Evolutionary conservation across 2,113 vertebrate species (phyloP), one percentile per base, ranked within the genome.

Genomic region (Halichoerus grypus): DNA sequence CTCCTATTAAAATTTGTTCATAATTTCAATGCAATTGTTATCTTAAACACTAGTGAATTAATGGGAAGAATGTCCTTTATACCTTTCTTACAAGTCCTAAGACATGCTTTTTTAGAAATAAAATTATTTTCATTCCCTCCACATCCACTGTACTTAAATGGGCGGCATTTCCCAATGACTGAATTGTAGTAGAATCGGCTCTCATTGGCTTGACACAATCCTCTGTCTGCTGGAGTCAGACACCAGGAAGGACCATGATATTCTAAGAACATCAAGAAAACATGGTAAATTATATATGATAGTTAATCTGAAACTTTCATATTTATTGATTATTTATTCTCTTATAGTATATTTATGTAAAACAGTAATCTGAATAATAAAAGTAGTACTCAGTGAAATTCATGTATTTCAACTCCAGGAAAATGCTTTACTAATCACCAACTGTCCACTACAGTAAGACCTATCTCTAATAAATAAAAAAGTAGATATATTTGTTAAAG

Each of bases 51-150:
- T 51, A 49, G 21, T 42, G 4, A 55, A 24, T 87, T 92, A 86
- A 69, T 71, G 4, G 2, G 42, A 93, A 91, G 1, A 46, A 53
- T 24, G 42, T 83, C n/a, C 86, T 86, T 67, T 90, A 24, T 98
- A 98, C 98, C 98, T 99, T 98, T 99, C 77, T 97, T 98, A 98
- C 99, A 99, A 94, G 98, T 98, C 93, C 24, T 98, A 49, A 98
- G 19, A 93, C 99, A 99, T 0, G 98, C 96, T 84, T 49, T 99
- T 92, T 98, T 99, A 77, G 90, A 82, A 55, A 1, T 8, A 84
- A 99, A 99, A 98, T 99, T 99, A 91, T 99, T 99, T 93, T 98
- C 97, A 93, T 99, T 99, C n/a, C 99, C 99, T 14, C 99, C 99
- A 21, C 99, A 99, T 90, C 99, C 99, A 4, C 98, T 99, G 98